Evolutionary conservation across 2,888 invertebrate genomes (phyloP), one percentile per base, ranked within the genome.

Genomic region (Xanthorhoe spadicearia): DNA sequence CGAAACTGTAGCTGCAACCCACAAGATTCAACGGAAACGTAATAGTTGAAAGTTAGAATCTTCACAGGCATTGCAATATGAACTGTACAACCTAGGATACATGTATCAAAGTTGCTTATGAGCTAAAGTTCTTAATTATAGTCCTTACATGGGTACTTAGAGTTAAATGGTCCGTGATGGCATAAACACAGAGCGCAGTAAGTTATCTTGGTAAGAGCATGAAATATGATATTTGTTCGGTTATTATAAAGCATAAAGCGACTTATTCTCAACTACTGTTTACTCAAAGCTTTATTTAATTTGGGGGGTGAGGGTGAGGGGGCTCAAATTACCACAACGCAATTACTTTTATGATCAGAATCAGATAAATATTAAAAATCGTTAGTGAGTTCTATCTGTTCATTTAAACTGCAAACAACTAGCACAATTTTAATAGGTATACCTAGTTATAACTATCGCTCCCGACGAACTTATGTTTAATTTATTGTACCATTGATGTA

Each of bases 1-100:
- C 64, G 74, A 66, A 74, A 76, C 76, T 75, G 70, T 69, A 65
- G 75, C 76, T 80, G 77, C 81, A 79, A 73, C 70, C 68, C 71
- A 64, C 70, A 73, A 71, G 70, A 74, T 75, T 74, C 74, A 74
- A 66, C 70, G 54, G 61, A 62, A 71, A 64, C 63, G 69, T 64
- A 68, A 74, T 72, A 75, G 75, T 70, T 74, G 68, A 71, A 76
- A 80, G 62, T 76, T 77, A 66, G 66, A 43, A 59, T 28, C n/a
- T 8, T 18, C 2, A 19, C 0, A 54, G 51, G n/a, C 51, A 69
- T 15, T n/a, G n/a, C 13, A 78, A 65, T 71, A 66, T 66, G 52
- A 64, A 68, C 76, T 55, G 61, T 72, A 53, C 6, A 18, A 0
- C 9, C 0, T 59, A 74, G n/a, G 58, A 67, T 52, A 62, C 19